Base-by-base conservation (phyloP, 2,797 vertebrate species). In the Cottoperca gobio region DNA sequence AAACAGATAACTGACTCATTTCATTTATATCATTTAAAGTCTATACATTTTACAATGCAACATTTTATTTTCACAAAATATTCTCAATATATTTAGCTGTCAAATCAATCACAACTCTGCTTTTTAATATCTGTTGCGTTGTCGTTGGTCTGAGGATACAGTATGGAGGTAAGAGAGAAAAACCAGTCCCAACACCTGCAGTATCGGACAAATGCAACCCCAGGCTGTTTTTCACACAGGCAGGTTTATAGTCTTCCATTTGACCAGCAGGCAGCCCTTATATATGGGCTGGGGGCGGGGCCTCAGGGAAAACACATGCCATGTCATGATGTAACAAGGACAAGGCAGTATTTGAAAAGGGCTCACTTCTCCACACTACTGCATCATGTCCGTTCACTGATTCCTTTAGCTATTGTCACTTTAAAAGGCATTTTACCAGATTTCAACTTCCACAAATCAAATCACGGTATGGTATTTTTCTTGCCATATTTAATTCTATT, bases 261-360 rank as follows among this genome's bases (percentile, higher is more conserved):
- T 53, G 45, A 58, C 17, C 59, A 35, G 61, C 19, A 48, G 35
- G 42, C 16, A 58, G 65, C 40, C 11, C 19, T 4, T 40, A 52
- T 24, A 43, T 46, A 64, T 42, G 26, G 1, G 33, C 55, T 75
- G 77, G 63, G 73, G 69, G 61, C 62, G 69, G 84, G 80, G 76
- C 71, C 26, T 39, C 49, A 28, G 9, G 55, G 50, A 23, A 40
- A 85, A 79, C 78, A 74, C 84, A 84, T 71, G 76, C 28, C 50
- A 53, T 70, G 53, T 60, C 9, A 55, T 92, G 77, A 92, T 78
- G 85, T 92, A 86, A 88, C 81, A 79, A 48, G 48, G 43, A 48
- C 62, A 46, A 8, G 48, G 66, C 43, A 31, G 55, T 86, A 87
- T 82, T 86, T 89, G 88, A 87, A 69, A 82, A 70, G 42, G 5